These are phyloP conservation scores for Nasonia giraulti DNA, from an alignment of 1,140 invertebrate species.

Conservation along the genomic window DNA sequence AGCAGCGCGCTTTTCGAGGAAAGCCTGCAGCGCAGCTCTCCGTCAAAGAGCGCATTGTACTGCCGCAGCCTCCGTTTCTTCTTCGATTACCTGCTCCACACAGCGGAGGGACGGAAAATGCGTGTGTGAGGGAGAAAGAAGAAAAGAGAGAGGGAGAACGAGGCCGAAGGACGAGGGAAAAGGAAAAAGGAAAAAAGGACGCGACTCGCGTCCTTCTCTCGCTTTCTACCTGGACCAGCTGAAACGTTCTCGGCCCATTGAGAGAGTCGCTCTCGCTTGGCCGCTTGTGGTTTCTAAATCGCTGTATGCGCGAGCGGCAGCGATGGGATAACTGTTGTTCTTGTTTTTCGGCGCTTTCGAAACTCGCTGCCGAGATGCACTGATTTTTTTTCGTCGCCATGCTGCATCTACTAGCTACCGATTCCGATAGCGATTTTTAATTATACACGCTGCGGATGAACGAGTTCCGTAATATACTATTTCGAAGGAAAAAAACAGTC, in stretches of 20 bases:
- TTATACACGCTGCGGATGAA: too few species aligned
- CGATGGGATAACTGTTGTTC: neutral
- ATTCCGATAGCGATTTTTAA: too few species aligned
- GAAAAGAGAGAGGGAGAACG: neutral
- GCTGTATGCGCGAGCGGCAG: neutral
- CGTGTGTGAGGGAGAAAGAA: neutral
- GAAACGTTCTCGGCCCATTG: conserved; percentile 27
- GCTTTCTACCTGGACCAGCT: conserved; percentile 45
- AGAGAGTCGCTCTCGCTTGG: neutral
- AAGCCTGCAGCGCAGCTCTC: conserved; percentile 15
- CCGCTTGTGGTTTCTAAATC: conserved; percentile 23
- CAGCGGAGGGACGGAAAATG: neutral
- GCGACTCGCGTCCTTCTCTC: conserved; percentile 8
- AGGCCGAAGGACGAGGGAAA: conserved; percentile 10
- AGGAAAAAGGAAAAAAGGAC: conserved; percentile 29
- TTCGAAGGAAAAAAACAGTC: neutral
- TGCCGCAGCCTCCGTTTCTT: conserved; percentile 2
- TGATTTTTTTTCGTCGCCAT: neutral
- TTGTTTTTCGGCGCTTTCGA: neutral
- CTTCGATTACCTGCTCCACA: conserved; percentile 1
- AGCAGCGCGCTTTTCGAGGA: conserved; percentile 35
- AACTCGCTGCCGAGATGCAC: neutral
- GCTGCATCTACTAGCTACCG: too few species aligned
- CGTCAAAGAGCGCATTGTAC: conserved; percentile 35
- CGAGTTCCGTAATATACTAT: too few species aligned